Percentiles rank a stretch among this genome's conserved stretches.
Conservation (phyloP, 2,113 vertebrate genomes). For the Leucosticte australis region DNA sequence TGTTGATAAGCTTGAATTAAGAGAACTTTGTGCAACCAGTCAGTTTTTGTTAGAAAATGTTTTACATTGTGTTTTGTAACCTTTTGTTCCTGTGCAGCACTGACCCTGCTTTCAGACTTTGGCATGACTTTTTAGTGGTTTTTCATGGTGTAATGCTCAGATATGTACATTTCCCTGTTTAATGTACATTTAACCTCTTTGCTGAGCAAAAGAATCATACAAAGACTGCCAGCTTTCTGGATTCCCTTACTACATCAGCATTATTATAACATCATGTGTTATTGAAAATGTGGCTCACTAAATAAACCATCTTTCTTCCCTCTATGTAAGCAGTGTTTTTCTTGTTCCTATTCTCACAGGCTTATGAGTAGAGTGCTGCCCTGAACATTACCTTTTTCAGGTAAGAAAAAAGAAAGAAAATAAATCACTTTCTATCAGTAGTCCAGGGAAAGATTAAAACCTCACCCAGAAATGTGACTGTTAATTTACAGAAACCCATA, state of each 20-base stretch:
- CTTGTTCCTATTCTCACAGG: background rate
- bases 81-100: background rate
- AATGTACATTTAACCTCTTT: background rate
- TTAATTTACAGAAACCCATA: conserved; percentile 60
- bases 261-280: background rate
- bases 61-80: background rate
- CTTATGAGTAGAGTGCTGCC: background rate
- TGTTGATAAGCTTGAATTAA: background rate
- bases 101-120: background rate
- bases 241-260: conserved; percentile 3
- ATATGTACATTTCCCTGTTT: background rate
- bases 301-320: conserved; percentile 17
- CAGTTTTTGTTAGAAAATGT: background rate
- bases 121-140: background rate
- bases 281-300: background rate
- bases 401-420: conserved; percentile 42
- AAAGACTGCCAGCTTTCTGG: background rate
- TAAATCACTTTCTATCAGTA: conserved; percentile 60
- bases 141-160: background rate
- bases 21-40: background rate
- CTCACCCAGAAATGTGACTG: conserved; percentile 57
- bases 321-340: background rate
- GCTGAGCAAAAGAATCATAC: background rate
- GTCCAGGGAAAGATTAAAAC: conserved; percentile 46
- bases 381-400: conserved; percentile 21